A percentile compares a stretch with the other conserved stretches of the same genome.
Conservation (phyloP, 2,888 invertebrate species). For the Alloscopus bannaensis region DNA sequence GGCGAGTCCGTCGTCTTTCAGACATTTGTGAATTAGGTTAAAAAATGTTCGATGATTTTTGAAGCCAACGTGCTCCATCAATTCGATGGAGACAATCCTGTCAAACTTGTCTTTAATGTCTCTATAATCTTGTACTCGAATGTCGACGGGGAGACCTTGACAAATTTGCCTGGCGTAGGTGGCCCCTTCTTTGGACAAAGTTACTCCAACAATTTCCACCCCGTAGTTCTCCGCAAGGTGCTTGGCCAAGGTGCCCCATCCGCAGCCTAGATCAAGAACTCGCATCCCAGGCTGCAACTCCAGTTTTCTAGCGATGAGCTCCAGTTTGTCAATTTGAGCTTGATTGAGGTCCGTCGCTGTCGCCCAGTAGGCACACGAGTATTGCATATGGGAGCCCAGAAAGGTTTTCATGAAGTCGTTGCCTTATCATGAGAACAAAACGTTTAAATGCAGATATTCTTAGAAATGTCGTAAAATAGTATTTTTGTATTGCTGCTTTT, state of each 20-base stretch:
- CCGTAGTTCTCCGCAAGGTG: constrained; percentile 67
- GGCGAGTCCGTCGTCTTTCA: too few species aligned
- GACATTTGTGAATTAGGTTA: too few species aligned
- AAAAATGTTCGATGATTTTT: background rate
- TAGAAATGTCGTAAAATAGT: background rate
- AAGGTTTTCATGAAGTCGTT: constrained; percentile 68
- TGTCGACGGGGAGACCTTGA: constrained; percentile 57
- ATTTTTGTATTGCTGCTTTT: too few species aligned
- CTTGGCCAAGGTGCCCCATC: constrained; percentile 69
- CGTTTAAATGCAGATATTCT: background rate
- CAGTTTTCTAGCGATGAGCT: constrained; percentile 67
- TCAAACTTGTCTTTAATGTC: constrained; percentile 68
- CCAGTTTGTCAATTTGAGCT: constrained; percentile 71
- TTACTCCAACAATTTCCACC: constrained; percentile 68
- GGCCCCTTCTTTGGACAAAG: constrained; percentile 68
- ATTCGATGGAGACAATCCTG: constrained; percentile 64
- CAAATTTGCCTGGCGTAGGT: constrained; percentile 43
- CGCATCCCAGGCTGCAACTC: constrained; percentile 69
- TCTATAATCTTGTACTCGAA: constrained; percentile 65
- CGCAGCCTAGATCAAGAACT: constrained; percentile 70
- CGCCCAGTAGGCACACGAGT: constrained; percentile 70
- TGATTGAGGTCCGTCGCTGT: constrained; percentile 62
- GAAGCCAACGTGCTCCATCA: background rate
- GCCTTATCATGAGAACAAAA: constrained; percentile 36
- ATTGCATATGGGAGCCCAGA: constrained; percentile 66